Percentiles rank a stretch among this genome's conserved stretches.
Conservation (phyloP, 2,797 vertebrate species). For the Enteromius trimaculatus region DNA sequence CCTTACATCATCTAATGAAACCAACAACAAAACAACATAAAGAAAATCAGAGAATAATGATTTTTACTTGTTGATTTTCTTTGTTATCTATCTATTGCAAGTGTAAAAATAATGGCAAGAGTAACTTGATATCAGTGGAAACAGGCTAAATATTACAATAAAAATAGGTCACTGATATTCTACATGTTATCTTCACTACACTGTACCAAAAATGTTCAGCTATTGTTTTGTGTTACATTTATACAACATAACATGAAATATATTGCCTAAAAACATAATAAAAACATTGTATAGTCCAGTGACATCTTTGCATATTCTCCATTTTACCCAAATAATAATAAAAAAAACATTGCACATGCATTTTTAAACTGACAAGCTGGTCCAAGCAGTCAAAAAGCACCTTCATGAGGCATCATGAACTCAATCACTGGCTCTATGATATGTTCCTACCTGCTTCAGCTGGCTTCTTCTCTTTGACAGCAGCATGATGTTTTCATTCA, state of each 20-base stretch:
- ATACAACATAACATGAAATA: background rate
- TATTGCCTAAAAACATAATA: too few relatives aligned
- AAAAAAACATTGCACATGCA: background rate
- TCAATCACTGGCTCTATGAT: background rate
- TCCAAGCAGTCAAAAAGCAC: background rate
- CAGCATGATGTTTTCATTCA: slow-evolving; percentile 97
- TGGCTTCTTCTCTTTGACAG: slow-evolving; percentile 96
- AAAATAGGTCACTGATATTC: background rate
- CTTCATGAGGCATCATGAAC: background rate
- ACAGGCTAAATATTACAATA: background rate
- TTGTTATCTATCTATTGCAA: background rate
- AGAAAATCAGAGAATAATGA: background rate
- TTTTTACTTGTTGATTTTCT: background rate
- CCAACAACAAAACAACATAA: background rate
- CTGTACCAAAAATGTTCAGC: background rate
- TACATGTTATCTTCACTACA: background rate
- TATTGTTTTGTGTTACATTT: background rate
- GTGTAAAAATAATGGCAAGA: background rate
- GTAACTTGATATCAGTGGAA: background rate
- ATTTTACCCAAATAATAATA: background rate
- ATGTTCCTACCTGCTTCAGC: slow-evolving; percentile 89
- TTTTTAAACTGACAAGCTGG: background rate
- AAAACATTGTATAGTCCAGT: background rate
- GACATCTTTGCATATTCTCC: background rate
- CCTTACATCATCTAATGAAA: background rate